A percentile compares a stretch with the other conserved stretches of the same genome.
phyloP scores from a whole-genome alignment of 2,113 vertebrate genomes.

The Lagenorhynchus albirostris region DNA sequence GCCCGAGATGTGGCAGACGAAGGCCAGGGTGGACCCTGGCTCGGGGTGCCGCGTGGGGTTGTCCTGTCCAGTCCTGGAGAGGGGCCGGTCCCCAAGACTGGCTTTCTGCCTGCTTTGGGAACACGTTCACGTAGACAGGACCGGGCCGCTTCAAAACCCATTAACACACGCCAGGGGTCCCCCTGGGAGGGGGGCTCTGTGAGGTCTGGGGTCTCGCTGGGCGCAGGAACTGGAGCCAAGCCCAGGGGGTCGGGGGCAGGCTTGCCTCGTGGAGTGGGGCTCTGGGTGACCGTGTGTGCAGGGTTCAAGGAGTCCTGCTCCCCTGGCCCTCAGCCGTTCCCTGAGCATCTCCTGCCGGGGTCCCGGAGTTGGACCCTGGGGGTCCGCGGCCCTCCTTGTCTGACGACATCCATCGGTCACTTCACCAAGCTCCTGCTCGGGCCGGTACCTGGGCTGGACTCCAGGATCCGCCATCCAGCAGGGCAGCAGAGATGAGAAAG shows the following conservation, averaged over 20 bases:
- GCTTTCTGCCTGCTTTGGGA: neutral
- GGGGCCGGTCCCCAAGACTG: neutral
- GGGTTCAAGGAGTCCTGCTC: neutral
- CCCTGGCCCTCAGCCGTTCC: neutral
- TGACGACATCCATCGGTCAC: neutral
- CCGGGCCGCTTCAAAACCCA: accelerated
- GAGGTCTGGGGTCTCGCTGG: neutral
- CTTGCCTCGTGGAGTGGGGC: neutral
- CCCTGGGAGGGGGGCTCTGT: neutral
- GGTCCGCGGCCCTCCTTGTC: neutral
- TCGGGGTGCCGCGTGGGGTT: accelerated
- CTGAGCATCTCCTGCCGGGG: neutral
- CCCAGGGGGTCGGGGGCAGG: neutral
- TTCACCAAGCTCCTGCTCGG: no score
- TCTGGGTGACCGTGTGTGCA: neutral
- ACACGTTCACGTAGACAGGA: neutral
- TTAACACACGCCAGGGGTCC: neutral
- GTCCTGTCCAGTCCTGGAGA: neutral
- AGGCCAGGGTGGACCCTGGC: neutral
- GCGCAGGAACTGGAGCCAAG: neutral
- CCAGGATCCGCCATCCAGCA: accelerated
- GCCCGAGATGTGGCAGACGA: accelerated
- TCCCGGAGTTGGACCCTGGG: neutral
- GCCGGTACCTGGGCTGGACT: neutral
- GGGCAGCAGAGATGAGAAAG: neutral